Conservation (phyloP, 2,797 vertebrate genomes). For the Eidolon dupreanum region DNA sequence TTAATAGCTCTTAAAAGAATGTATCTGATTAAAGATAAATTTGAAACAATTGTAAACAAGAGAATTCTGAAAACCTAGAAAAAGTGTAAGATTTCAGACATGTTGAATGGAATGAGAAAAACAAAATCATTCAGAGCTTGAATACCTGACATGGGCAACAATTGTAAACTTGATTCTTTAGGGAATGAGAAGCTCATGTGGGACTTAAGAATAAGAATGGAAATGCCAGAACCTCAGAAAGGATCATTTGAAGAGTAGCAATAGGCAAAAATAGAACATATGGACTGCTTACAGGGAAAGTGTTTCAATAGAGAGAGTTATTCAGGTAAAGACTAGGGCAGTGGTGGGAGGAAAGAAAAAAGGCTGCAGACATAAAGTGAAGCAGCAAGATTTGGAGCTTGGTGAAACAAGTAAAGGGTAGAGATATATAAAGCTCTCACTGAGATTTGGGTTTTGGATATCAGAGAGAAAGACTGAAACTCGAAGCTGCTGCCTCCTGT, state of each 20-base stretch:
- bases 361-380: slow-evolving; percentile 47
- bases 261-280: neutral
- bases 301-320: neutral
- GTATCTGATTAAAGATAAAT: neutral
- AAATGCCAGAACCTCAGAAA: neutral
- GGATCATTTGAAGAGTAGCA: neutral
- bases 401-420: neutral
- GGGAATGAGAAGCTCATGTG: neutral
- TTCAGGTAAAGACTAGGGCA: slow-evolving; percentile 4
- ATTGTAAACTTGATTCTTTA: neutral
- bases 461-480: slow-evolving; percentile 35
- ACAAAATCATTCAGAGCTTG: neutral
- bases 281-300: neutral
- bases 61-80: slow-evolving; percentile 44
- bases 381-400: slow-evolving; percentile 4
- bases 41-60: neutral
- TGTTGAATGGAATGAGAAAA: neutral
- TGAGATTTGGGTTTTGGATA: neutral
- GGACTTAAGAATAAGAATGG: slow-evolving; percentile 19
- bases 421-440: neutral
- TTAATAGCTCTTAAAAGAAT: neutral
- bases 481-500: neutral
- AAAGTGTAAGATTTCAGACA: neutral
- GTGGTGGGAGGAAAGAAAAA: neutral
- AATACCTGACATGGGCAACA: neutral